Percentiles rank a stretch among this genome's conserved stretches.
Conservation (phyloP, 2,888 invertebrate species). For the Himalopsyche tibetana region DNA sequence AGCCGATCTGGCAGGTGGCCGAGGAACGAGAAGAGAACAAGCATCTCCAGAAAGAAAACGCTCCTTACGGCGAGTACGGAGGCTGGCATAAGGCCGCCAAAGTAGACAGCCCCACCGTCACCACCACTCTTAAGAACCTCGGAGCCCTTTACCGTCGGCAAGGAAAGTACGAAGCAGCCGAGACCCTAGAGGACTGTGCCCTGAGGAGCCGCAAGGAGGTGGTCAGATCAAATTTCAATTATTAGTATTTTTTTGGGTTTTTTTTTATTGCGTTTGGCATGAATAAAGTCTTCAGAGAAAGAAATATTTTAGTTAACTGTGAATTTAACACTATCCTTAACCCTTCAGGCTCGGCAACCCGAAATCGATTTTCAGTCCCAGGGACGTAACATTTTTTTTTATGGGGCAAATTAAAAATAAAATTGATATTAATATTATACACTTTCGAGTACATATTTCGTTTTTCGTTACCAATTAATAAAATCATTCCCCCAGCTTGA, state of each 20-base stretch:
- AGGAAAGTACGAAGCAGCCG: slow-evolving; percentile 99
- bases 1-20: slow-evolving; percentile 98
- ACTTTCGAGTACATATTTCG: no score
- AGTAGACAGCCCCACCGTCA: slow-evolving; percentile 97
- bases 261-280: background rate
- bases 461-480: no score
- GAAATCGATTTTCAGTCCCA: no score
- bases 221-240: slow-evolving; percentile 55
- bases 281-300: slow-evolving; percentile 1
- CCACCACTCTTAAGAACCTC: slow-evolving; percentile 98
- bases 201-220: slow-evolving; percentile 97
- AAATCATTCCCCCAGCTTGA: no score
- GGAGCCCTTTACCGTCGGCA: slow-evolving; percentile 98
- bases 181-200: slow-evolving; percentile 98
- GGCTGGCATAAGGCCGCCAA: slow-evolving; percentile 99
- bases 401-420: no score
- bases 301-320: no score
- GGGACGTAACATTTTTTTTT: no score
- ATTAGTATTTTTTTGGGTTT: slow-evolving; percentile 42
- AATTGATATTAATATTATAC: no score
- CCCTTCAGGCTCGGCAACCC: no score
- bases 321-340: background rate
- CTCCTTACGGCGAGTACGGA: slow-evolving; percentile 93
- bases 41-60: slow-evolving; percentile 89
- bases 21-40: slow-evolving; percentile 99